Evolutionary conservation across 1,140 invertebrate species (phyloP).

Genomic region (Bombus difficillimus): DNA sequence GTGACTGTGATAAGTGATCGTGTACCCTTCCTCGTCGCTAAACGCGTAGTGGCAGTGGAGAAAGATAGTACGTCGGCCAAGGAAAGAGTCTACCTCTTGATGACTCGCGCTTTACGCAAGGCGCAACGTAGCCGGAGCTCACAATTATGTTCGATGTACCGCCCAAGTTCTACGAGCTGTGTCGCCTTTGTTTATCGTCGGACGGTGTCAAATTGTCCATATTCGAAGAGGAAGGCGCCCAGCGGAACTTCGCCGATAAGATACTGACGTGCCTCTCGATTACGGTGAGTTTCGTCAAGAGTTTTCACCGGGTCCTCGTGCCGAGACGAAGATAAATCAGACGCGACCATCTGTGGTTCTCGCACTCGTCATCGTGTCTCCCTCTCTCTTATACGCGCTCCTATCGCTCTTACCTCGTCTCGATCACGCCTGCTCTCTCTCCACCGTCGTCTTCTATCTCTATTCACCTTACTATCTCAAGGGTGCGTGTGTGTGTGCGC

Average conservation of each 20-base stretch:
- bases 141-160: slow-evolving; percentile 83
- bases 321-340: slow-evolving; percentile 65
- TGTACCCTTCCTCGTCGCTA: slow-evolving; percentile 65
- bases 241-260: slow-evolving; percentile 82
- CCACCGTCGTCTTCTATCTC: slow-evolving; percentile 16
- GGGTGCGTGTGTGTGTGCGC: slow-evolving; percentile 51
- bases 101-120: slow-evolving; percentile 71
- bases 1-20: slow-evolving; percentile 79
- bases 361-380: slow-evolving; percentile 46
- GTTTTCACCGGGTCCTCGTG: slow-evolving; percentile 59
- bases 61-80: slow-evolving; percentile 68
- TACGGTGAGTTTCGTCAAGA: slow-evolving; percentile 75
- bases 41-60: slow-evolving; percentile 75
- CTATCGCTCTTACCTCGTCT: slow-evolving; percentile 28
- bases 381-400: slow-evolving; percentile 30
- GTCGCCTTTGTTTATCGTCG: slow-evolving; percentile 83
- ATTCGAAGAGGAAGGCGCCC: slow-evolving; percentile 82
- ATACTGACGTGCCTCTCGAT: slow-evolving; percentile 81
- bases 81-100: slow-evolving; percentile 67
- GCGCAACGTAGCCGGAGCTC: slow-evolving; percentile 70
- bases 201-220: slow-evolving; percentile 83
- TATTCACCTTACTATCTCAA: slow-evolving; percentile 44
- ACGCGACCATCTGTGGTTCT: slow-evolving; percentile 74
- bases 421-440: slow-evolving; percentile 34
- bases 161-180: slow-evolving; percentile 83